Evolutionary conservation across 2,113 vertebrate species (phyloP), one percentile per base, ranked within the genome.

Genomic region (Chloropsis cyanopogon): DNA sequence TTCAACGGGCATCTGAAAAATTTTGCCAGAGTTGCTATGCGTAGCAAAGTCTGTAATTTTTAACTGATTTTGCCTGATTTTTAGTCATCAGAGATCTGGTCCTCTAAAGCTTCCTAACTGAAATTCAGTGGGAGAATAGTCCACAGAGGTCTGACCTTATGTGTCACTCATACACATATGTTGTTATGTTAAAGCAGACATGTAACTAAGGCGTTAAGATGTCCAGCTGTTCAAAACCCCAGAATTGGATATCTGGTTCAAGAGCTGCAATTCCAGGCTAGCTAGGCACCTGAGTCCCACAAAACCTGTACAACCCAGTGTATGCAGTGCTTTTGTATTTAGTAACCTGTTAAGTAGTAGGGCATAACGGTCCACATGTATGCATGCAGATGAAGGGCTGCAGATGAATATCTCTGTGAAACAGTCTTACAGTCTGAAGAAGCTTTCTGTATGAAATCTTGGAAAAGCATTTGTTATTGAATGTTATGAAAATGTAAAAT

Each of bases 331-430:
- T 81, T 54, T 41, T 21, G 13, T 12, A 46, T 17, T 75, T 71
- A 59, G 3, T 21, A 75, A 49, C 16, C 7, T 69, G 41, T 12
- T 65, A 59, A 54, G 8, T n/a, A 56, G 8, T 25, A 46, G 11
- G 6, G 4, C 12, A 26, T 37, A 28, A 25, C 61, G 9, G 20
- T 61, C 22, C 64, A 41, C 7, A 21, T 8, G 26, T n/a, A 33
- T 2, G 7, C 8, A 26, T 25, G 13, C 1, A 0, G 37, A 37
- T 37, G 37, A 37, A 64, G 13, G 4, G 9, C 6, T 60, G 53
- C 9, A 78, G 21, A 24, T 25, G 2, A 92, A 8, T 63, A 42
- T 59, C 7, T 68, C 18, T 7, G 1, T 46, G 39, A 68, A 75
- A 71, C 1, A 17, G 2, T 53, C 66, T 50, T 64, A 28, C 6